Percentiles rank a stretch among this genome's conserved stretches.
phyloP scores from a whole-genome alignment of 2,888 invertebrate genomes.

The Taphrorychus bicolor region DNA sequence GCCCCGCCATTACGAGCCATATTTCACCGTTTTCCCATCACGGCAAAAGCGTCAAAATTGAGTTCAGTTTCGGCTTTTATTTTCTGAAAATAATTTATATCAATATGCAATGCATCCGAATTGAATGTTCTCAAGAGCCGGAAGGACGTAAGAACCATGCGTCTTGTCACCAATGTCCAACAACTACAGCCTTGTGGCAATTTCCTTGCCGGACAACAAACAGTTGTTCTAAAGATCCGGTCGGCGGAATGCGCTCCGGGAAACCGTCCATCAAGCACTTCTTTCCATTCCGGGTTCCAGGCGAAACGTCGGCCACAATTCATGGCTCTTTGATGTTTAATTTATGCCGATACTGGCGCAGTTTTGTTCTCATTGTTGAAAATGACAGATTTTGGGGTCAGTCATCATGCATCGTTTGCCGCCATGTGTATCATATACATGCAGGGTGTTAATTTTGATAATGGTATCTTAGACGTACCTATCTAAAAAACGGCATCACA shows the following conservation, averaged over 20 bases:
- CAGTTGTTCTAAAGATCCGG: slow-evolving; percentile 53
- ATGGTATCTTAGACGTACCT: too few species aligned
- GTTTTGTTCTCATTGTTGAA: neutral
- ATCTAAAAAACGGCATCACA: too few species aligned
- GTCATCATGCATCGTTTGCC: too few species aligned
- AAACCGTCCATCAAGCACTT: slow-evolving; percentile 53
- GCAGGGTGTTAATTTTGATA: too few species aligned
- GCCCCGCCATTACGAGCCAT: slow-evolving; percentile 13
- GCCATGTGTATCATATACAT: too few species aligned
- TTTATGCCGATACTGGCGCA: slow-evolving; percentile 18
- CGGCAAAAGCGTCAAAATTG: neutral
- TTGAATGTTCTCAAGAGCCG: slow-evolving; percentile 6
- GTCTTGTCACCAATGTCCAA: slow-evolving; percentile 42
- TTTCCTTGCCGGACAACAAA: slow-evolving; percentile 54
- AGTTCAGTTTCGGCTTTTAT: neutral
- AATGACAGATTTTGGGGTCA: too few species aligned
- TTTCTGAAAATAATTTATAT: neutral
- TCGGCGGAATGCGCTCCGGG: slow-evolving; percentile 48
- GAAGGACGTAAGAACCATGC: slow-evolving; percentile 47
- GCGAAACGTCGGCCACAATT: slow-evolving; percentile 48
- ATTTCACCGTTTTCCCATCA: neutral
- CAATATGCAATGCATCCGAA: neutral
- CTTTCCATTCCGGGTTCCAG: slow-evolving; percentile 44
- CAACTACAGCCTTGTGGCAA: slow-evolving; percentile 47
- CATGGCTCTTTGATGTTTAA: slow-evolving; percentile 40